A percentile compares a stretch with the other conserved stretches of the same genome.
Conservation (phyloP, 23 tunicate genomes). For the Botrylloides violaceus region DNA sequence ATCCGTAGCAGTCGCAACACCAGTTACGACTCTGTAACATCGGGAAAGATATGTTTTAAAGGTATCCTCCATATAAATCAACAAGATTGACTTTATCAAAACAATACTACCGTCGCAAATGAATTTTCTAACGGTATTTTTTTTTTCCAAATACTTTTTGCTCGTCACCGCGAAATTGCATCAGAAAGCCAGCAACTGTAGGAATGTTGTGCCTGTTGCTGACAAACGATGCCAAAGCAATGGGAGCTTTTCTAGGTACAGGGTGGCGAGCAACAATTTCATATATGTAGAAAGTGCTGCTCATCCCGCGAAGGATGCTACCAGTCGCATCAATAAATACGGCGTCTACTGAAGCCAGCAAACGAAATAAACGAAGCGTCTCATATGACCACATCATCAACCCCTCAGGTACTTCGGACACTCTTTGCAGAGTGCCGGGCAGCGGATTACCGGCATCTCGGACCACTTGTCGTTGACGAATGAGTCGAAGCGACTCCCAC, state of each 20-base stretch:
- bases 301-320: not conserved
- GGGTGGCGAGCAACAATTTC: constrained; percentile 1
- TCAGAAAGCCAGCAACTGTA: not conserved
- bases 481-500: not conserved
- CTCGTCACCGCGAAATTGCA: constrained; percentile 6
- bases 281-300: not conserved
- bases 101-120: constrained; percentile 24
- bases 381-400: constrained; percentile 8
- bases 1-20: not conserved
- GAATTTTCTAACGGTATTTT: not conserved
- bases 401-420: not conserved
- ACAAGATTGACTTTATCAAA: not conserved
- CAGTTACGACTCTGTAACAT: constrained; percentile 7
- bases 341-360: not conserved
- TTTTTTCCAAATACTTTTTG: not conserved
- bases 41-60: not conserved
- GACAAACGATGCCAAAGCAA: constrained; percentile 1
- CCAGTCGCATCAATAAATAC: constrained; percentile 12
- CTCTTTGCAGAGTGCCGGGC: not conserved
- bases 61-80: not conserved
- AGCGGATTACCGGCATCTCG: not conserved
- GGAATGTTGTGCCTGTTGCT: not conserved
- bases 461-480: not conserved
- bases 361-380: not conserved
- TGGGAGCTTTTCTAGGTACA: constrained; percentile 5